Evolutionary conservation across 2,888 invertebrate genomes (phyloP), one percentile per base, ranked within the genome.

Genomic region (Melitaea athalia): DNA sequence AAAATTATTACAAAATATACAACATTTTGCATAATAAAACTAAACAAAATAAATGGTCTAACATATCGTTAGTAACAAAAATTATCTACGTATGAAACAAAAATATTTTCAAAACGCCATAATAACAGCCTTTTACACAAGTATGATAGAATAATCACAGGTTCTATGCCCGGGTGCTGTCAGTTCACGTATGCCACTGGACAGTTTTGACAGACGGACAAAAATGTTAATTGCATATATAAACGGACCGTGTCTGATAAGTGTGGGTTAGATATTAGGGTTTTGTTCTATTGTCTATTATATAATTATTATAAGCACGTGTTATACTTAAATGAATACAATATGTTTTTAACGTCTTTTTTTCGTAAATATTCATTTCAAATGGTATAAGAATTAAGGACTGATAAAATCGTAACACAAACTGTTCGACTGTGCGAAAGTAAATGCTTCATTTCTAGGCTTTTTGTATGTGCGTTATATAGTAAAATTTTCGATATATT

Each of bases 161-260:
- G 83, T 78, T 88, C 82, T 84, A 85, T 79, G 77, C 74, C 75
- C 72, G 72, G 71, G 73, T 81, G 83, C 80, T 84, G 86, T 87
- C 87, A 83, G 84, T 81, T 76, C 74, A 53, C 81, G 78, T 76
- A 79, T 82, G 89, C 90, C 89, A 89, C 89, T 80, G 85, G 81
- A 90, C 89, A 24, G 84, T 88, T 88, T 88, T 91, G 91, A 91
- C 86, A 81, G 90, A 87, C 87, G 82, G 80, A 88, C 82, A 75
- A 80, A 82, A 84, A 82, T 82, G 85, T 86, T 91, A 91, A 91
- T 91, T 88, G 86, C 79, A 88, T 84, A 85, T 84, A 67, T 55
- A 70, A 79, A 71, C 74, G 74, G 71, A 73, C 69, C 73, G 71
- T 74, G 64, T 72, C 74, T 68, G 68, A 75, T 74, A 72, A 70